phyloP scores from a whole-genome alignment of 2,797 vertebrate genomes.

The Bovichtus diacanthus region DNA sequence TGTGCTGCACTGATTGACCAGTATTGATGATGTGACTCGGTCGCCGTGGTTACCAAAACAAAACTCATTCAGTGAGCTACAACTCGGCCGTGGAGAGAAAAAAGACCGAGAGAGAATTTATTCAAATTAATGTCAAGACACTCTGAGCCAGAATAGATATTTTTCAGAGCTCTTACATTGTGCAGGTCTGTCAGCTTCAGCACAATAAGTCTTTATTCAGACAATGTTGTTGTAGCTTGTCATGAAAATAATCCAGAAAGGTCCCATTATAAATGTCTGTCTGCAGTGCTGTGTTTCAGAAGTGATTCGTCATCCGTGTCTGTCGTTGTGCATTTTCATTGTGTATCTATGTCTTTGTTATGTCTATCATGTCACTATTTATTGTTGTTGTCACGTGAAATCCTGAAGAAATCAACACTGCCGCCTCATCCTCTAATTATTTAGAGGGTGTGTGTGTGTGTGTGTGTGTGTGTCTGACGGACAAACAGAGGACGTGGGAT shows the following conservation, averaged over 20 bases:
- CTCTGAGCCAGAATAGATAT: background rate
- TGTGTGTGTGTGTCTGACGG: slow-evolving; percentile 10
- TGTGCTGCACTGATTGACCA: slow-evolving; percentile 60
- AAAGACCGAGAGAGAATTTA: background rate
- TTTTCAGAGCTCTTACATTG: background rate
- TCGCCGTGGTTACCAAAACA: slow-evolving; percentile 64
- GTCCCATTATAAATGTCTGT: too few species aligned
- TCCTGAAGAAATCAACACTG: background rate
- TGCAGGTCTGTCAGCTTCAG: background rate
- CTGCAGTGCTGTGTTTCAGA: background rate
- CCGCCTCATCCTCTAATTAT: background rate
- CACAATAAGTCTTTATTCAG: background rate
- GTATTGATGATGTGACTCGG: slow-evolving; percentile 69
- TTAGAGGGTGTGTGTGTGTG: slow-evolving; percentile 13
- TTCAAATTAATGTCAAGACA: background rate
- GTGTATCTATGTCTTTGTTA: background rate
- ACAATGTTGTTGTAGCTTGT: background rate
- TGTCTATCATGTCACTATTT: background rate
- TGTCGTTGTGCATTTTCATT: background rate
- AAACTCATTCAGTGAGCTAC: slow-evolving; percentile 41
- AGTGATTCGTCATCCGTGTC: background rate
- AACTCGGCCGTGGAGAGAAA: slow-evolving; percentile 3
- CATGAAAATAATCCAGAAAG: background rate
- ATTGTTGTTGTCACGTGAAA: background rate
- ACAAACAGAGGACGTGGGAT: background rate